phyloP scores from a whole-genome alignment of 2,888 invertebrate species.

The Melangyna quadrimaculata region DNA sequence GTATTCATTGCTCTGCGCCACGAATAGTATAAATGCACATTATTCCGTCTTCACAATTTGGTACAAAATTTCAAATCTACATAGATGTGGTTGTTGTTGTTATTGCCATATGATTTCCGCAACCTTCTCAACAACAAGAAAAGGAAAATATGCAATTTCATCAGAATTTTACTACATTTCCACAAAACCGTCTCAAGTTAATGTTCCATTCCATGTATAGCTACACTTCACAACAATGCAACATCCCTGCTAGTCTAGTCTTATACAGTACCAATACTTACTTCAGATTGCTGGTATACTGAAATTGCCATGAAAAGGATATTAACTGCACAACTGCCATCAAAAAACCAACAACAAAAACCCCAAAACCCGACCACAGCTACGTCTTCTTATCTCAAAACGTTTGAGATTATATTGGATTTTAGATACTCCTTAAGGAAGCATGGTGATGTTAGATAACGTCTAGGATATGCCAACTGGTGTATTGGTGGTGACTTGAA shows the following conservation, averaged over 20 bases:
- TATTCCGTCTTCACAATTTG: neutral
- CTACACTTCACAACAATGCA: slow-evolving; percentile 34
- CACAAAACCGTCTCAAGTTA: slow-evolving; percentile 38
- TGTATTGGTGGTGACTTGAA: neutral
- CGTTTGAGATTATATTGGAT: slow-evolving; percentile 4
- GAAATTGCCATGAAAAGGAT: slow-evolving; percentile 55
- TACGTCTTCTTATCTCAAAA: slow-evolving; percentile 15
- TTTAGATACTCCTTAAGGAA: neutral
- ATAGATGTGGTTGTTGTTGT: neutral
- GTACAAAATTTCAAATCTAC: neutral
- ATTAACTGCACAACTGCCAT: slow-evolving; percentile 26
- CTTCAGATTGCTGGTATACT: neutral
- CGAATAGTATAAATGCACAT: neutral
- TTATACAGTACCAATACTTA: neutral
- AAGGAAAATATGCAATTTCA: slow-evolving; percentile 10
- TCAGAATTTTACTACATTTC: slow-evolving; percentile 36
- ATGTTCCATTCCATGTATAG: slow-evolving; percentile 31
- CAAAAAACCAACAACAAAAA: neutral
- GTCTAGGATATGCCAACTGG: slow-evolving; percentile 10
- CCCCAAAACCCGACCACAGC: neutral
- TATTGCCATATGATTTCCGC: neutral
- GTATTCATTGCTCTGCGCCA: slow-evolving; percentile 6
- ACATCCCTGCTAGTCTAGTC: slow-evolving; percentile 1
- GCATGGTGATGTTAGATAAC: slow-evolving; percentile 1
- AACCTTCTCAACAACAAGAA: neutral